phyloP scores from a whole-genome alignment of 2,888 invertebrate species.

The Danaus chrysippus region DNA sequence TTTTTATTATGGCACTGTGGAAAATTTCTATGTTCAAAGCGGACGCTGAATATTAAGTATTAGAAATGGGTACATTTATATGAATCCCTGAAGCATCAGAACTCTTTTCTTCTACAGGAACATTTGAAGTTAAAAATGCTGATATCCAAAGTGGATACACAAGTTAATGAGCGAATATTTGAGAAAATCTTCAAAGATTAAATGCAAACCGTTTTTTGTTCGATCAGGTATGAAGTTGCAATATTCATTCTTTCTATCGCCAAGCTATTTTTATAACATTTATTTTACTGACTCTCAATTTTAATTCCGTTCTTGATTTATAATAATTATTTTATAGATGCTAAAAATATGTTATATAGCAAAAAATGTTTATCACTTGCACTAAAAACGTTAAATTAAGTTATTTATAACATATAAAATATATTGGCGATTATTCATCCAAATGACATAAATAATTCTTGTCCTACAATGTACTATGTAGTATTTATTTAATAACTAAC shows the following conservation, averaged over 20 bases:
- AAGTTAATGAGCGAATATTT: slow-evolving; percentile 75
- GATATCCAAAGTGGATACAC: slow-evolving; percentile 71
- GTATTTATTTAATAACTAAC: no score
- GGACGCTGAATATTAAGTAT: slow-evolving; percentile 14
- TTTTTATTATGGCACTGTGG: no score
- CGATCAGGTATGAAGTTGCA: slow-evolving; percentile 50
- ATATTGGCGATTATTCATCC: no score
- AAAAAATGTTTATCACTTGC: no score
- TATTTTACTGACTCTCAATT: slow-evolving; percentile 29
- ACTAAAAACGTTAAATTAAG: no score
- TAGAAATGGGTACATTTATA: slow-evolving; percentile 44
- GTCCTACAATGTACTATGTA: no score
- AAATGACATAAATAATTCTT: no score
- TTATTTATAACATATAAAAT: no score
- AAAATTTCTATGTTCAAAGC: no score
- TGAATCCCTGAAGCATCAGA: slow-evolving; percentile 53
- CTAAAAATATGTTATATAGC: no score
- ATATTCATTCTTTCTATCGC: slow-evolving; percentile 43
- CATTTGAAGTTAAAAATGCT: slow-evolving; percentile 68
- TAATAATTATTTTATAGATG: no score
- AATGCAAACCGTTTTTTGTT: slow-evolving; percentile 67
- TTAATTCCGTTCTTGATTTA: slow-evolving; percentile 16
- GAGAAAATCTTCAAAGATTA: slow-evolving; percentile 71
- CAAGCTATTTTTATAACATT: slow-evolving; percentile 33
- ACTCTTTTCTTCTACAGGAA: slow-evolving; percentile 65